phyloP scores from a whole-genome alignment of 1,140 invertebrate genomes.

The Oppia nitens region DNA sequence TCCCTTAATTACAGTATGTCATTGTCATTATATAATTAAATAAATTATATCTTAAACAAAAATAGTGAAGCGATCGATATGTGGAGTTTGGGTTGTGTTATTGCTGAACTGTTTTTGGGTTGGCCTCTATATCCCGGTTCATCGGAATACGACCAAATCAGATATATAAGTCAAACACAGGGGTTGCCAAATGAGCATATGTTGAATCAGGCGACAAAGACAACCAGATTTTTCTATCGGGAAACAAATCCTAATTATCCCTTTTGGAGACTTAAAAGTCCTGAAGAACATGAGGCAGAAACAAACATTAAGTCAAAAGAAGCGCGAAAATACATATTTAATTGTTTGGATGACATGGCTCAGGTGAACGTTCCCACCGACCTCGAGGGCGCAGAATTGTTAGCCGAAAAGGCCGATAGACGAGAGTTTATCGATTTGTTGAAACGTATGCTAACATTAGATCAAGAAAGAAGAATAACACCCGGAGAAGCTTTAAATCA shows the following conservation, averaged over 20 bases:
- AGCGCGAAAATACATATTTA: constrained; percentile 98
- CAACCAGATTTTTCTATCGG: constrained; percentile 93
- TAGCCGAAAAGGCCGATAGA: constrained; percentile 88
- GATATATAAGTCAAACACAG: constrained; percentile 78
- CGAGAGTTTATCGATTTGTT: constrained; percentile 91
- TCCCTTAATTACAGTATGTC: too few species aligned
- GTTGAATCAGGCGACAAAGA: constrained; percentile 97
- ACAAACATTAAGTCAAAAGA: constrained; percentile 98
- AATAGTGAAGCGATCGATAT: constrained; percentile 99
- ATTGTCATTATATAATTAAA: too few species aligned
- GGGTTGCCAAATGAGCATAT: constrained; percentile 93
- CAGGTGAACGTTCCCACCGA: constrained; percentile 93
- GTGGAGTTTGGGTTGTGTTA: constrained; percentile 99
- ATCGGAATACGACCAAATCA: constrained; percentile 98
- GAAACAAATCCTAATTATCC: constrained; percentile 91
- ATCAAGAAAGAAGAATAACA: constrained; percentile 85
- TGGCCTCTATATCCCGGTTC: constrained; percentile 99
- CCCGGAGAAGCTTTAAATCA: constrained; percentile 89
- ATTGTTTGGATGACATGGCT: constrained; percentile 96
- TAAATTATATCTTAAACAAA: too few species aligned
- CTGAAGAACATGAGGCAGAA: constrained; percentile 94
- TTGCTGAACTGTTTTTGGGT: constrained; percentile 95
- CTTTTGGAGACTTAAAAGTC: constrained; percentile 90
- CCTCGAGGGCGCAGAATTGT: constrained; percentile 78
- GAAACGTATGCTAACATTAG: constrained; percentile 93